Percentiles rank a stretch among this genome's conserved stretches.
These are phyloP conservation scores for Pipistrellus pipistrellus DNA, from an alignment of 2,797 vertebrate genomes.

Conservation along the genomic window DNA sequence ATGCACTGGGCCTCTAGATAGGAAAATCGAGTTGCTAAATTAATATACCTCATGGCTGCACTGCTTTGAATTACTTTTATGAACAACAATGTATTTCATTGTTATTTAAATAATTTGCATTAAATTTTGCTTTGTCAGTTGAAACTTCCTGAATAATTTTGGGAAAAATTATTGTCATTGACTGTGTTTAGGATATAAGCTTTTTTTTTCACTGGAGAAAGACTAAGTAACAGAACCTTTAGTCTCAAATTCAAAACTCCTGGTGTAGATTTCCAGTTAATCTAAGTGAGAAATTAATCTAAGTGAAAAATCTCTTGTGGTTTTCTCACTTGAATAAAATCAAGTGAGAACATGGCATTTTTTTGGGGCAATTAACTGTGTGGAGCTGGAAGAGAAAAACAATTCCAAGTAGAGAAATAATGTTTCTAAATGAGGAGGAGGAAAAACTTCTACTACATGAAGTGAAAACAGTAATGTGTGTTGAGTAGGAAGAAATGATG, in stretches of 20 bases:
- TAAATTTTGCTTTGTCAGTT: background rate
- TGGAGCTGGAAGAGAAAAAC: background rate
- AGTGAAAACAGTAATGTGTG: background rate
- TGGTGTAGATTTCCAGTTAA: background rate
- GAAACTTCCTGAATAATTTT: background rate
- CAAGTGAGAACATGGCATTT: background rate
- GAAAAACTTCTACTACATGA: background rate
- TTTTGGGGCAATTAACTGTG: background rate
- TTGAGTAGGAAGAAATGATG: background rate
- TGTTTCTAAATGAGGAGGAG: background rate
- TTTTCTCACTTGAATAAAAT: background rate
- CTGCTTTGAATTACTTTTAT: background rate
- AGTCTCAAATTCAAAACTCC: background rate
- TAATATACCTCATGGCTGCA: background rate
- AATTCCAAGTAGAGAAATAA: background rate
- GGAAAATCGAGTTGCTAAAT: background rate
- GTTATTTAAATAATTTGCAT: conserved; percentile 20
- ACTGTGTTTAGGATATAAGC: background rate
- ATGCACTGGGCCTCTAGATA: too few relatives aligned
- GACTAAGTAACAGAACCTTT: background rate
- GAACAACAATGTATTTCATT: background rate
- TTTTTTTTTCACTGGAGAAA: background rate
- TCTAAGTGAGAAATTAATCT: background rate
- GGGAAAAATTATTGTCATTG: background rate
- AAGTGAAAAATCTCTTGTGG: background rate